These are phyloP conservation scores for Caenorhabditis latens DNA, from an alignment of 1,140 invertebrate species.

Conservation along the genomic window DNA sequence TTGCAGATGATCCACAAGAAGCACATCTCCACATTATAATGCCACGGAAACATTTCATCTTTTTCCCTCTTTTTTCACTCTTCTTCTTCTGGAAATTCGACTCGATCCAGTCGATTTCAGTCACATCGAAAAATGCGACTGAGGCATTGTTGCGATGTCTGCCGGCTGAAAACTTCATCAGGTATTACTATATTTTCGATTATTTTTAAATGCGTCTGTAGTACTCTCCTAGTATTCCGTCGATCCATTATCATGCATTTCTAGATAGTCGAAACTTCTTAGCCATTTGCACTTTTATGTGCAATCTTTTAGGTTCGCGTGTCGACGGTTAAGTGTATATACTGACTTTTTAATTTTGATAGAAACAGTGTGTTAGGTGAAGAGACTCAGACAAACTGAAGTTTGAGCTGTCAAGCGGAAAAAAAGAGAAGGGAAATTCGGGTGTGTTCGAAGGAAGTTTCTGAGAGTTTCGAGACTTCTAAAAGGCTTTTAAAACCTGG, in stretches of 20 bases:
- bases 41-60: slow-evolving; percentile 47
- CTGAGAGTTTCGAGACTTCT: slow-evolving; percentile 38
- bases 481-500: slow-evolving; percentile 24
- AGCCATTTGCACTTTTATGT: slow-evolving; percentile 31
- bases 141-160: slow-evolving; percentile 35
- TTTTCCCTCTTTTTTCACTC: slow-evolving; percentile 23
- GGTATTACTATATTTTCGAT: background rate
- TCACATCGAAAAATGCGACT: slow-evolving; percentile 41
- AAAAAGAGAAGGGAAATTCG: slow-evolving; percentile 26
- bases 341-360: slow-evolving; percentile 39
- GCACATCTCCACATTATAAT: slow-evolving; percentile 48
- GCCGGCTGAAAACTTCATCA: slow-evolving; percentile 32
- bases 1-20: slow-evolving; percentile 53
- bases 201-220: background rate
- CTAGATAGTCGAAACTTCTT: background rate
- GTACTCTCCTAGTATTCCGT: background rate
- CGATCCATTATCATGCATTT: background rate
- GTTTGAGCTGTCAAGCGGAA: slow-evolving; percentile 45
- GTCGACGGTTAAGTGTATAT: slow-evolving; percentile 32
- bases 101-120: background rate
- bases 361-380: background rate
- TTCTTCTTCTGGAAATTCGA: slow-evolving; percentile 11
- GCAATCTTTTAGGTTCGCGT: background rate
- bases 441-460: slow-evolving; percentile 49
- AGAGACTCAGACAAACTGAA: slow-evolving; percentile 2